Evolutionary conservation across 2,113 vertebrate species (phyloP).

Genomic region (Hepsetus odoe): DNA sequence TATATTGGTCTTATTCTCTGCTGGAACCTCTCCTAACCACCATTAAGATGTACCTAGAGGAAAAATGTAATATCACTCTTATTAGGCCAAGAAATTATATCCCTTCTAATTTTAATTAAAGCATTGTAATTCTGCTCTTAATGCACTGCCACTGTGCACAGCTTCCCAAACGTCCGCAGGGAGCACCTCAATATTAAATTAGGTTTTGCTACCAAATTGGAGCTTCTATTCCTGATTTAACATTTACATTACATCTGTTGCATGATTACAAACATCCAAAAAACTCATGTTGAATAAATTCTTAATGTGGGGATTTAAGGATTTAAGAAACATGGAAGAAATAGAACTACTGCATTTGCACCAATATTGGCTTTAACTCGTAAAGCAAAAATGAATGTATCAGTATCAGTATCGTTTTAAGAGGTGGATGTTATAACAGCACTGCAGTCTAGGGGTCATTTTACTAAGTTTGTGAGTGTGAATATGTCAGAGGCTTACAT

Average conservation of each 20-base stretch:
- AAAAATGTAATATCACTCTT: background rate
- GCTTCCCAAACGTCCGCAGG: background rate
- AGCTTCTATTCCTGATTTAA: background rate
- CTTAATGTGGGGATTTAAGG: background rate
- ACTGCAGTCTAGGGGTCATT: background rate
- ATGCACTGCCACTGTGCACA: background rate
- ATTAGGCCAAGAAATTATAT: background rate
- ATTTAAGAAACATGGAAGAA: background rate
- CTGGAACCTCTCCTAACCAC: background rate
- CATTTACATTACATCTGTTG: background rate
- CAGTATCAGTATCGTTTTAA: background rate
- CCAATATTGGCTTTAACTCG: background rate
- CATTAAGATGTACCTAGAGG: background rate
- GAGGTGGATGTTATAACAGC: background rate
- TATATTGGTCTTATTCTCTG: conserved; percentile 21
- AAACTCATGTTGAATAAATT: background rate
- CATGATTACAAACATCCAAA: conserved; percentile 10
- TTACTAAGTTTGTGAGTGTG: no score
- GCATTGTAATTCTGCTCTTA: background rate
- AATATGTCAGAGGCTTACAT: background rate
- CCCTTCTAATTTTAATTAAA: background rate
- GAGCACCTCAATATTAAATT: conserved; percentile 4
- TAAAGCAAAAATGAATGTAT: background rate
- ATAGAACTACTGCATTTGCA: background rate
- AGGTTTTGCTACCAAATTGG: background rate